These are phyloP conservation scores for Clinocottus analis DNA, from an alignment of 2,113 vertebrate species.

Conservation along the genomic window DNA sequence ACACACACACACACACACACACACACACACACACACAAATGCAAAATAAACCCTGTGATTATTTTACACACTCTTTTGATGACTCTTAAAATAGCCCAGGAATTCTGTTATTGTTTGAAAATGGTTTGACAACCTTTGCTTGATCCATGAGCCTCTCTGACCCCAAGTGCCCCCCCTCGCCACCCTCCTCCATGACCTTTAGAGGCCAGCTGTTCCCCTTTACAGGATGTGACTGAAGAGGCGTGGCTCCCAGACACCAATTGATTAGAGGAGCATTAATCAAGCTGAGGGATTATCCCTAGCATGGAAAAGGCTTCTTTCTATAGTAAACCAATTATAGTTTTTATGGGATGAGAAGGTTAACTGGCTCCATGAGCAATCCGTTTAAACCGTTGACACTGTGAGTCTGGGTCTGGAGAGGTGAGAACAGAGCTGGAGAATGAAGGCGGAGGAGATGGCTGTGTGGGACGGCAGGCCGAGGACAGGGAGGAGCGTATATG, in stretches of 20 bases:
- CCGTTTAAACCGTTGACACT: conserved; percentile 81
- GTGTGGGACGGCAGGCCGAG: conserved; percentile 34
- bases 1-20: too few relatives aligned
- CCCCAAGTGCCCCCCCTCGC: conserved; percentile 85
- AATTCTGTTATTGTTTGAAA: conserved; percentile 79
- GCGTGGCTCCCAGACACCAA: conserved; percentile 90
- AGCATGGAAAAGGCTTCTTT: conserved; percentile 84
- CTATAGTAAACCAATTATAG: conserved; percentile 95
- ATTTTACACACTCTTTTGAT: conserved; percentile 51
- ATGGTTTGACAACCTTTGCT: conserved; percentile 86
- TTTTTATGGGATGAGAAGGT: conserved; percentile 91
- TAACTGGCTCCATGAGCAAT: conserved; percentile 85
- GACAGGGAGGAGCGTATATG: conserved; percentile 50
- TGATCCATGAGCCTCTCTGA: conserved; percentile 92
- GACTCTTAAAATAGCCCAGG: conserved; percentile 36
- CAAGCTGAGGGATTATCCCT: conserved; percentile 94
- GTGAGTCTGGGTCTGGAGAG: conserved; percentile 68
- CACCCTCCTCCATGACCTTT: conserved; percentile 90
- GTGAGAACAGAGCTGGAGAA: conserved; percentile 59
- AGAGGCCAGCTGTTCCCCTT: conserved; percentile 94
- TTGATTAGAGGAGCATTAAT: conserved; percentile 98
- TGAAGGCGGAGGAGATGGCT: conserved; percentile 43
- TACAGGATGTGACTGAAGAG: conserved; percentile 90
- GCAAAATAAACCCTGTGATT: conserved; percentile 43
- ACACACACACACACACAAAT: conserved; percentile 10